phyloP scores from a whole-genome alignment of 2,888 invertebrate species.

The Pheosia gnoma region DNA sequence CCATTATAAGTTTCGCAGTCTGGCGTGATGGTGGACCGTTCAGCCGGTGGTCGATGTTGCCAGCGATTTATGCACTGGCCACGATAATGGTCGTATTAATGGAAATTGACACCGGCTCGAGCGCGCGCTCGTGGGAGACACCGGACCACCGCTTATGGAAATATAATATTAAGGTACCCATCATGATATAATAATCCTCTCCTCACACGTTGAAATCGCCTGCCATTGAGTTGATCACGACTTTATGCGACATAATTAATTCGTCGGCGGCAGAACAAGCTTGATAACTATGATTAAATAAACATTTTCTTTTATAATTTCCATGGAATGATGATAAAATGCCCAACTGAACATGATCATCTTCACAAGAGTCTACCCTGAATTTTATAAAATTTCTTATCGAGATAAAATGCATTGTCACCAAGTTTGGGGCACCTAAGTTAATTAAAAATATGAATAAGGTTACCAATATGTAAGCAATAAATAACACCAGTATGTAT shows the following conservation, averaged over 20 bases:
- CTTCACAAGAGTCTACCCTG: too few relatives aligned
- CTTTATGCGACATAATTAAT: slow-evolving; percentile 63
- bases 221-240: slow-evolving; percentile 55
- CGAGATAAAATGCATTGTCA: too few relatives aligned
- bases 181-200: slow-evolving; percentile 73
- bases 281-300: too few relatives aligned
- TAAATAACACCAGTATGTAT: too few relatives aligned
- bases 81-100: slow-evolving; percentile 76
- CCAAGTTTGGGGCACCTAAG: too few relatives aligned
- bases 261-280: slow-evolving; percentile 31
- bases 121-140: slow-evolving; percentile 53
- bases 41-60: slow-evolving; percentile 63
- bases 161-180: slow-evolving; percentile 76
- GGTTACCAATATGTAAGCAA: too few relatives aligned
- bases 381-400: too few relatives aligned
- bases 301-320: too few relatives aligned
- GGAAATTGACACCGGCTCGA: slow-evolving; percentile 75
- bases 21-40: slow-evolving; percentile 29
- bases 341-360: too few relatives aligned
- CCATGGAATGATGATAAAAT: too few relatives aligned
- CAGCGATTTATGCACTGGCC: slow-evolving; percentile 72
- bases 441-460: too few relatives aligned
- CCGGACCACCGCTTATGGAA: slow-evolving; percentile 65
- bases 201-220: slow-evolving; percentile 65
- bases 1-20: slow-evolving; percentile 18